A percentile compares a stretch with the other conserved stretches of the same genome.
Conservation (phyloP, 2,113 vertebrate genomes). For the Pterocles orientalis region DNA sequence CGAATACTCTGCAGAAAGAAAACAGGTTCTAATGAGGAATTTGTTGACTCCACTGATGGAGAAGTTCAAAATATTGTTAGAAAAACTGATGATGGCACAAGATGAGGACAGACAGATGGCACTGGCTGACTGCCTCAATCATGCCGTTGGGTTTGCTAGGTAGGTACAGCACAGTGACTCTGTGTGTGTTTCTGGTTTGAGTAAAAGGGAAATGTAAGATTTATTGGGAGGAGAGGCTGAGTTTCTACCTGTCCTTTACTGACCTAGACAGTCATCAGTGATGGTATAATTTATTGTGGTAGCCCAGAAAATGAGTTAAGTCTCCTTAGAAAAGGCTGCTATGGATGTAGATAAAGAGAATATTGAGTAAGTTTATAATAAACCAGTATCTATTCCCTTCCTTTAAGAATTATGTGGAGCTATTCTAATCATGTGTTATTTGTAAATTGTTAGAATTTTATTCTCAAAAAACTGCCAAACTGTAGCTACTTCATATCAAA, state of each 20-base stretch:
- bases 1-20: constrained; percentile 90
- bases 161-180: constrained; percentile 50
- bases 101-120: constrained; percentile 89
- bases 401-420: neutral
- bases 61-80: constrained; percentile 89
- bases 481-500: neutral
- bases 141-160: constrained; percentile 97
- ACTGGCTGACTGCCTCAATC: constrained; percentile 93
- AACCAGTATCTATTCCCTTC: neutral
- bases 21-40: constrained; percentile 92
- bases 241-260: neutral
- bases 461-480: neutral
- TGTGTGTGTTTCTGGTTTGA: neutral
- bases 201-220: neutral
- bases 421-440: neutral
- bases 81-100: constrained; percentile 86
- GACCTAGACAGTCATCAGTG: neutral
- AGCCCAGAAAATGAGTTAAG: neutral
- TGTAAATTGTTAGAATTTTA: neutral
- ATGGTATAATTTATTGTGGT: neutral
- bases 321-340: neutral
- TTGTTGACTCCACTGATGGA: constrained; percentile 92
- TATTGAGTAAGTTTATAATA: neutral
- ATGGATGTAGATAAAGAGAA: neutral
- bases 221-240: neutral